phyloP scores from a whole-genome alignment of 2,888 invertebrate genomes.

The Metallyticus violacea region DNA sequence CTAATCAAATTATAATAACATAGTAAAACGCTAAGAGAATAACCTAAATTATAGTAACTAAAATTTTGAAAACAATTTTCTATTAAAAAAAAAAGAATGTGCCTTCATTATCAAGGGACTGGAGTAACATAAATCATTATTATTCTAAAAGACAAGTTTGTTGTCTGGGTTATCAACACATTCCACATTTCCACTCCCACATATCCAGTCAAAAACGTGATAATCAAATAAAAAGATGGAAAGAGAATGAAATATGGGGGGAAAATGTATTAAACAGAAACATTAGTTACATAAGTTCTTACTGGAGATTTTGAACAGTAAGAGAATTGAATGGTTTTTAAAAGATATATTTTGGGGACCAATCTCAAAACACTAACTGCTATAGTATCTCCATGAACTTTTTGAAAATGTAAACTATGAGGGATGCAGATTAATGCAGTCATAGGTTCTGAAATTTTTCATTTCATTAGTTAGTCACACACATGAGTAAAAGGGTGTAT shows the following conservation, averaged over 20 bases:
- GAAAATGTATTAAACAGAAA: neutral
- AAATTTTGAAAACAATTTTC: slow-evolving; percentile 26
- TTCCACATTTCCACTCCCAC: neutral
- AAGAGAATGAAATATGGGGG: neutral
- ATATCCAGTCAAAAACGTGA: slow-evolving; percentile 9
- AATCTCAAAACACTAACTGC: slow-evolving; percentile 9
- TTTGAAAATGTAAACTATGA: neutral
- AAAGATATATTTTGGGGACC: slow-evolving; percentile 17
- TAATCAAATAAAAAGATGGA: neutral
- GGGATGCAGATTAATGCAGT: neutral
- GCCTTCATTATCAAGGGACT: slow-evolving; percentile 14
- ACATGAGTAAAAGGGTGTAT: neutral
- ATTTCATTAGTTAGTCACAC: neutral
- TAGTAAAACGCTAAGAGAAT: neutral
- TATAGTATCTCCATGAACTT: neutral
- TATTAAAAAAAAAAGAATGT: slow-evolving; percentile 7
- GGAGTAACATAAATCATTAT: slow-evolving; percentile 1
- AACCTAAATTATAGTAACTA: slow-evolving; percentile 12
- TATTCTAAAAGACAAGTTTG: neutral
- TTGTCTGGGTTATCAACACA: neutral
- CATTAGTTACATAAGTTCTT: neutral
- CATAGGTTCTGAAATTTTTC: neutral
- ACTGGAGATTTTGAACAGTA: neutral
- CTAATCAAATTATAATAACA: neutral
- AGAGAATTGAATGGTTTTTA: neutral